Percentiles rank a stretch among this genome's conserved stretches.
Conservation (phyloP, 2,797 vertebrate genomes). For the Ptychobarbus kaznakovi region DNA sequence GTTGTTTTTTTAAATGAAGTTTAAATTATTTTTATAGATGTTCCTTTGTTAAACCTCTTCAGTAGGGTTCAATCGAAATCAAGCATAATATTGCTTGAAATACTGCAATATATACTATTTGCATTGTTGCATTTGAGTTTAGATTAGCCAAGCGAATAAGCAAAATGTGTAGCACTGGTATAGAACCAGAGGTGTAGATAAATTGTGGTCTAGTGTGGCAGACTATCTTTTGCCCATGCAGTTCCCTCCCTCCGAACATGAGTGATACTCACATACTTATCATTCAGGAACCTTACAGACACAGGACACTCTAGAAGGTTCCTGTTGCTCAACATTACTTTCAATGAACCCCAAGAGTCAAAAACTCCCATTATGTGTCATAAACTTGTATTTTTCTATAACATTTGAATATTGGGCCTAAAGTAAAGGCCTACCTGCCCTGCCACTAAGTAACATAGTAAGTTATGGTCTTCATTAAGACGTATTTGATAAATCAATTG, state of each 20-base stretch:
- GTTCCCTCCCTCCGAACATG: slow-evolving; percentile 10
- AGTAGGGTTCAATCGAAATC: background rate
- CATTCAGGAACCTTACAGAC: slow-evolving; percentile 72
- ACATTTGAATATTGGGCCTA: background rate
- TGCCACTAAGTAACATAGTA: background rate
- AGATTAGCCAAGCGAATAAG: background rate
- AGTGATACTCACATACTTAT: slow-evolving; percentile 64
- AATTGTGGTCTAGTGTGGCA: slow-evolving; percentile 24
- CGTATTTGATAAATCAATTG: background rate
- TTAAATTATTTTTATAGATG: background rate
- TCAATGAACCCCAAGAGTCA: slow-evolving; percentile 14
- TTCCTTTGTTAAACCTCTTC: background rate
- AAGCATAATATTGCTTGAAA: background rate
- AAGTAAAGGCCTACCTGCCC: background rate
- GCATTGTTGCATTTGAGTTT: background rate
- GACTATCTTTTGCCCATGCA: slow-evolving; percentile 23
- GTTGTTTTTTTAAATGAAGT: too few relatives aligned
- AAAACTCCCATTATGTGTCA: too few relatives aligned
- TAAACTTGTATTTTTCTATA: background rate
- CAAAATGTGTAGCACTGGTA: background rate
- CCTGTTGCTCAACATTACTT: slow-evolving; percentile 60
- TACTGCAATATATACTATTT: background rate
- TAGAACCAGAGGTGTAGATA: slow-evolving; percentile 28
- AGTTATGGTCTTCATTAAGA: background rate
- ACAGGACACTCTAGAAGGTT: slow-evolving; percentile 63